These are phyloP conservation scores for Aricia agestis DNA, from an alignment of 1,140 invertebrate genomes.

Conservation along the genomic window DNA sequence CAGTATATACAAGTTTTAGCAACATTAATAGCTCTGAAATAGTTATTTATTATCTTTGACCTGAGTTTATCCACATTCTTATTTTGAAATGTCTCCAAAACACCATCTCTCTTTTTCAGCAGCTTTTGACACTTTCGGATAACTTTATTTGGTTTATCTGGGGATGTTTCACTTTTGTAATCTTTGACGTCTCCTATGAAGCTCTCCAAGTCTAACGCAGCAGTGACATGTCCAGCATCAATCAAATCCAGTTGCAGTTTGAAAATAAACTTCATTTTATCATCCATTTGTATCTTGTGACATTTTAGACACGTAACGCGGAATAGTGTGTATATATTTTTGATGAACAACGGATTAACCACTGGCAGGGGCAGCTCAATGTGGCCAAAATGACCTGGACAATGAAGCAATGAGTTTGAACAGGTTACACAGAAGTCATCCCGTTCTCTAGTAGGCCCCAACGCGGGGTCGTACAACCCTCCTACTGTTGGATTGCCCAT, in stretches of 20 bases:
- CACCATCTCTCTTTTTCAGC: slow-evolving; percentile 58
- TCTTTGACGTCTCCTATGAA: slow-evolving; percentile 66
- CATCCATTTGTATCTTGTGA: slow-evolving; percentile 83
- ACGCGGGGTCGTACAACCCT: slow-evolving; percentile 90
- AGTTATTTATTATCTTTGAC: slow-evolving; percentile 77
- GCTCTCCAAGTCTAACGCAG: slow-evolving; percentile 82
- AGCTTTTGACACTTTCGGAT: slow-evolving; percentile 66
- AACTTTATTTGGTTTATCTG: slow-evolving; percentile 48
- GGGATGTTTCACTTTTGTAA: slow-evolving; percentile 37
- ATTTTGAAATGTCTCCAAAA: slow-evolving; percentile 61
- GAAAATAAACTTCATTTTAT: slow-evolving; percentile 80
- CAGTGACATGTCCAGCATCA: slow-evolving; percentile 83
- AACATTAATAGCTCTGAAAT: slow-evolving; percentile 76
- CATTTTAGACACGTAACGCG: slow-evolving; percentile 84
- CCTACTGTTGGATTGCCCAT: slow-evolving; percentile 88
- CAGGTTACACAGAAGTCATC: slow-evolving; percentile 91
- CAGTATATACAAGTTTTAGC: slow-evolving; percentile 81
- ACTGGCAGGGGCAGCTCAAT: slow-evolving; percentile 94
- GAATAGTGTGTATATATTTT: slow-evolving; percentile 82
- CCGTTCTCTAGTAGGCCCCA: slow-evolving; percentile 80
- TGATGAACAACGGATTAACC: slow-evolving; percentile 94
- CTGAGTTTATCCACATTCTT: slow-evolving; percentile 81
- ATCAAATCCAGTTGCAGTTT: slow-evolving; percentile 86
- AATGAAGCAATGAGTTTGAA: slow-evolving; percentile 80
- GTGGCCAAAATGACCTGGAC: slow-evolving; percentile 96